Evolutionary conservation across 2,113 vertebrate genomes (phyloP).

Genomic region (Rhadina sibilatrix): DNA sequence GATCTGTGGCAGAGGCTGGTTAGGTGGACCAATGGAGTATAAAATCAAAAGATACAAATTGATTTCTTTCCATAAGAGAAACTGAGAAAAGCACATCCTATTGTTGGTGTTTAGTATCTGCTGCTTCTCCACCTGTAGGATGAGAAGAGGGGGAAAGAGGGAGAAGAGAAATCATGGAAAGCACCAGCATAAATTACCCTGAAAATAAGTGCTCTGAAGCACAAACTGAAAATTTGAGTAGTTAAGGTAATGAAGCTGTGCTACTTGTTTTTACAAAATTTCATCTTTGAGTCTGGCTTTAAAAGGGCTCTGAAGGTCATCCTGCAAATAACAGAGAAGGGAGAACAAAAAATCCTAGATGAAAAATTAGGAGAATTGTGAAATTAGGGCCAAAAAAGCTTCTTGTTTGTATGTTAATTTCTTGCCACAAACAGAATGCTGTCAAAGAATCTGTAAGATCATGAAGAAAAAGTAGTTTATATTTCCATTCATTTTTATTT

Average conservation of each 20-base stretch:
- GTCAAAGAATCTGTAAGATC: not conserved
- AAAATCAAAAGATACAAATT: not conserved
- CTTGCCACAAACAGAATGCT: not conserved
- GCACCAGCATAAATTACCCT: not conserved
- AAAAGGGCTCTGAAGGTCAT: not conserved
- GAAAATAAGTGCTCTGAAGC: not conserved
- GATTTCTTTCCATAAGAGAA: not conserved
- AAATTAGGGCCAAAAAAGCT: not conserved
- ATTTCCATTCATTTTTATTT: not conserved
- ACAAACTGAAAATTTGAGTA: not conserved
- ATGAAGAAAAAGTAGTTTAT: not conserved
- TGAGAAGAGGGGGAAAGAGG: rapidly evolving
- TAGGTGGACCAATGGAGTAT: not conserved
- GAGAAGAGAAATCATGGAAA: not conserved
- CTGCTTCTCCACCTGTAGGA: not conserved
- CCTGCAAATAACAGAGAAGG: not conserved
- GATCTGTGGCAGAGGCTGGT: not conserved
- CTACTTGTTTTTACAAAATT: not conserved
- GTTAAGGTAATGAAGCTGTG: not conserved
- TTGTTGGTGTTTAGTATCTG: not conserved
- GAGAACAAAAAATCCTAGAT: not conserved
- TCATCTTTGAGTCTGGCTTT: not conserved
- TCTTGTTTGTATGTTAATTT: not conserved
- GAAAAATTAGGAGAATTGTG: not conserved
- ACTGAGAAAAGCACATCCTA: not conserved